These are phyloP conservation scores for Coenonympha glycerion DNA, from an alignment of 2,888 invertebrate species.

Conservation along the genomic window DNA sequence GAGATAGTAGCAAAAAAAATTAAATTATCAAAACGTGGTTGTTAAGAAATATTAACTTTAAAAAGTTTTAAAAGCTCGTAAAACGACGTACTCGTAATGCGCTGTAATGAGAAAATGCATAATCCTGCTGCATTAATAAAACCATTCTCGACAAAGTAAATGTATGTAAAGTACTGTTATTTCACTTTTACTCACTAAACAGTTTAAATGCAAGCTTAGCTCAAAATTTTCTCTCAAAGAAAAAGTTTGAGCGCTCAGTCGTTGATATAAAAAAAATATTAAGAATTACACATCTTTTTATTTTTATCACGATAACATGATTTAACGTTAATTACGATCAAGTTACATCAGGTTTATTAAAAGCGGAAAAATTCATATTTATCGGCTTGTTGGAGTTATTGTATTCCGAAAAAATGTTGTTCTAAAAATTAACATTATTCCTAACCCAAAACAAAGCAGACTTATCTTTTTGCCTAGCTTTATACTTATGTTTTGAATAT, in stretches of 20 bases:
- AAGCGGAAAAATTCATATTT: too few relatives aligned
- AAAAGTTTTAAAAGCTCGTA: not conserved
- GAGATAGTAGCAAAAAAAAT: too few relatives aligned
- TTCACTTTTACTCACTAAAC: slow-evolving; percentile 11
- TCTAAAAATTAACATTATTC: too few relatives aligned
- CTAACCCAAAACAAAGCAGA: too few relatives aligned
- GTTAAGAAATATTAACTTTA: not conserved
- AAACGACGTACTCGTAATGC: not conserved
- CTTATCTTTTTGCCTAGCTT: too few relatives aligned
- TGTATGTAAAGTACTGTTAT: slow-evolving; percentile 11
- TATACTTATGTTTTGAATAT: too few relatives aligned
- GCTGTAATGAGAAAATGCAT: slow-evolving; percentile 1
- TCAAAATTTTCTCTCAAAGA: slow-evolving; percentile 16
- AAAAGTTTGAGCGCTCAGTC: slow-evolving; percentile 3
- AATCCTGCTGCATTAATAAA: slow-evolving; percentile 7
- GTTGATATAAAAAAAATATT: not conserved
- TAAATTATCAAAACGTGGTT: too few relatives aligned
- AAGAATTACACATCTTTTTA: not conserved
- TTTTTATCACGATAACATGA: too few relatives aligned
- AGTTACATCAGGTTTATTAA: too few relatives aligned
- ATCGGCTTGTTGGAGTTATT: too few relatives aligned
- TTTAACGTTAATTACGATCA: too few relatives aligned
- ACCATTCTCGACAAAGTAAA: slow-evolving; percentile 9
- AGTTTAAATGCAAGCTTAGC: slow-evolving; percentile 6
- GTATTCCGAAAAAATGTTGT: too few relatives aligned